These are phyloP conservation scores for Alethe diademata DNA, from an alignment of 2,113 vertebrate species.

Conservation along the genomic window DNA sequence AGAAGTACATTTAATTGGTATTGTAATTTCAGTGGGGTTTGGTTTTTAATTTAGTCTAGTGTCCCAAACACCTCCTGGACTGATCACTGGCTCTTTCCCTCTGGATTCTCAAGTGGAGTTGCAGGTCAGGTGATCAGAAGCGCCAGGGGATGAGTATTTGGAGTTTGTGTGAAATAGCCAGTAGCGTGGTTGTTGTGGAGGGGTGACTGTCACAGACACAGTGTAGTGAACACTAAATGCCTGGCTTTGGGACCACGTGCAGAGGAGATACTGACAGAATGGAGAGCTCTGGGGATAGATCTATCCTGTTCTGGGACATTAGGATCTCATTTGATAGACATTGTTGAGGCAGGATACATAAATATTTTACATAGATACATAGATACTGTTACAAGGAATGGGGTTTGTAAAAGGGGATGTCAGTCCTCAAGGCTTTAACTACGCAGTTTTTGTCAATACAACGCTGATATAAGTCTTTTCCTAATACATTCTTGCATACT, in stretches of 20 bases:
- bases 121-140: background rate
- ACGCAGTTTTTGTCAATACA: background rate
- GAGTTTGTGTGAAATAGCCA: background rate
- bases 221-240: background rate
- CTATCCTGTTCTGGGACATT: background rate
- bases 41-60: background rate
- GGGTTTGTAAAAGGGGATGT: background rate
- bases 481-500: background rate
- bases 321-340: background rate
- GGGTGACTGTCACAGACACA: background rate
- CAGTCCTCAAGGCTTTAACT: background rate
- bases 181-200: background rate
- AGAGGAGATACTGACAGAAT: background rate
- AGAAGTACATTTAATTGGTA: background rate
- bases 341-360: background rate
- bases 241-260: background rate
- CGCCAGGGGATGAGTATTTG: background rate
- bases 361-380: background rate
- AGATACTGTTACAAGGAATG: background rate
- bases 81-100: background rate
- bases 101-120: background rate
- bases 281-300: background rate
- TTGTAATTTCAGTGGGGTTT: background rate
- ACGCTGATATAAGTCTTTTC: background rate
- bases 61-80: background rate